A percentile compares a stretch with the other conserved stretches of the same genome.
Conservation (phyloP, 1,140 invertebrate genomes). For the Medauroidea extradentata region DNA sequence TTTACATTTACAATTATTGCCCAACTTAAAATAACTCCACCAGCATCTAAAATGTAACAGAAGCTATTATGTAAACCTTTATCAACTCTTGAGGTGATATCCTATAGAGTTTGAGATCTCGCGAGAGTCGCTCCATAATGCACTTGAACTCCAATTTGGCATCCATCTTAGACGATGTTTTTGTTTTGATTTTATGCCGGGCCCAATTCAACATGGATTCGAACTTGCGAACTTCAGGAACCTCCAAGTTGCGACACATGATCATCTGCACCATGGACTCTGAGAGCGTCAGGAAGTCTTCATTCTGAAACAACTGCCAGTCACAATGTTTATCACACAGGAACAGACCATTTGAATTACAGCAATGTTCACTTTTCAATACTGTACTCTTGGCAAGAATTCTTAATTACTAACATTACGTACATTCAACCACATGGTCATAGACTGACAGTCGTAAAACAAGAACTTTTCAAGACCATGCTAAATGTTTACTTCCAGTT, state of each 20-base stretch:
- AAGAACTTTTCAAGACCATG: too few relatives aligned
- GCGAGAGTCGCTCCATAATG: slow-evolving; percentile 84
- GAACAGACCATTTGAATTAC: too few relatives aligned
- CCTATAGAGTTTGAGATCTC: slow-evolving; percentile 83
- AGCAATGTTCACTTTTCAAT: too few relatives aligned
- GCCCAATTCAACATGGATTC: slow-evolving; percentile 91
- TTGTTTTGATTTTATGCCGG: slow-evolving; percentile 71
- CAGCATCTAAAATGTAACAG: too few relatives aligned
- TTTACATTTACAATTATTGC: too few relatives aligned
- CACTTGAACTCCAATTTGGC: slow-evolving; percentile 86
- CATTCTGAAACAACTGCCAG: slow-evolving; percentile 66
- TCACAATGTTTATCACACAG: too few relatives aligned
- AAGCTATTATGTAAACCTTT: slow-evolving; percentile 52
- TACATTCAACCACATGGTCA: too few relatives aligned
- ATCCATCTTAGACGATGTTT: slow-evolving; percentile 70
- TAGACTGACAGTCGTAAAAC: too few relatives aligned
- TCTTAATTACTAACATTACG: too few relatives aligned
- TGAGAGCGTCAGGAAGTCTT: slow-evolving; percentile 80
- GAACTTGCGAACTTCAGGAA: slow-evolving; percentile 88
- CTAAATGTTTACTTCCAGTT: too few relatives aligned
- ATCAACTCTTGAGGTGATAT: slow-evolving; percentile 91
- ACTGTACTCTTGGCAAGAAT: too few relatives aligned
- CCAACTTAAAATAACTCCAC: too few relatives aligned
- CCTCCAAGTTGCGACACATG: slow-evolving; percentile 79
- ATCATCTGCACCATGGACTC: slow-evolving; percentile 95